Conservation (phyloP, 2,113 vertebrate species). For the Datnioides undecimradiatus region DNA sequence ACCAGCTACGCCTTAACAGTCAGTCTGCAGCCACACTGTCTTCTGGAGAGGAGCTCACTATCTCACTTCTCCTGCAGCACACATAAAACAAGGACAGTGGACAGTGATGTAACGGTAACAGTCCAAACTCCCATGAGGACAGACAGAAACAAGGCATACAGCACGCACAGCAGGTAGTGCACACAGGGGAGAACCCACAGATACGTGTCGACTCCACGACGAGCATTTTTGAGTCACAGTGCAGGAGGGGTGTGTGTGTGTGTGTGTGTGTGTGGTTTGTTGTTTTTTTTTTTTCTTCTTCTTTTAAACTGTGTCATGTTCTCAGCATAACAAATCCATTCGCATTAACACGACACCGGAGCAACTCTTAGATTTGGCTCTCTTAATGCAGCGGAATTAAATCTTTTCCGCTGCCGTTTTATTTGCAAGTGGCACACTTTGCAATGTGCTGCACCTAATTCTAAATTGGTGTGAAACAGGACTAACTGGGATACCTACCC, state of each 20-base stretch:
- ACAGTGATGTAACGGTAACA: slow-evolving; percentile 62
- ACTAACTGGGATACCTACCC: slow-evolving; percentile 42
- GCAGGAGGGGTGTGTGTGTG: slow-evolving; percentile 63
- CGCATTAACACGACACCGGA: slow-evolving; percentile 50
- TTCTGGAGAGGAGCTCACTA: slow-evolving; percentile 43
- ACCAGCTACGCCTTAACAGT: slow-evolving; percentile 58
- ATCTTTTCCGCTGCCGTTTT: slow-evolving; percentile 46
- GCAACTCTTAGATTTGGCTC: slow-evolving; percentile 59
- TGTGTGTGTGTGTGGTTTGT: too few species aligned
- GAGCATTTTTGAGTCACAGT: slow-evolving; percentile 75
- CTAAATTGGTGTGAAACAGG: slow-evolving; percentile 52
- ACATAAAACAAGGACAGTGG: slow-evolving; percentile 72
- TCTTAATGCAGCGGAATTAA: slow-evolving; percentile 50
- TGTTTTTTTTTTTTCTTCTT: neutral
- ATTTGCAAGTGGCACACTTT: slow-evolving; percentile 55
- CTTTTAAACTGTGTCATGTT: slow-evolving; percentile 32
- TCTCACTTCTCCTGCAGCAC: slow-evolving; percentile 59
- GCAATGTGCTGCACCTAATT: slow-evolving; percentile 51
- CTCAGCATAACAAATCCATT: slow-evolving; percentile 67
- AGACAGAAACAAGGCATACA: slow-evolving; percentile 70
- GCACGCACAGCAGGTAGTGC: slow-evolving; percentile 69
- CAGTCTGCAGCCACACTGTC: slow-evolving; percentile 57
- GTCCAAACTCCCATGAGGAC: slow-evolving; percentile 72
- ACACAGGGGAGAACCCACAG: slow-evolving; percentile 61
- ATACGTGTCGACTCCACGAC: slow-evolving; percentile 57